Base-by-base conservation (phyloP, 2,797 vertebrate species). In the Yasuhikotakia modesta region DNA sequence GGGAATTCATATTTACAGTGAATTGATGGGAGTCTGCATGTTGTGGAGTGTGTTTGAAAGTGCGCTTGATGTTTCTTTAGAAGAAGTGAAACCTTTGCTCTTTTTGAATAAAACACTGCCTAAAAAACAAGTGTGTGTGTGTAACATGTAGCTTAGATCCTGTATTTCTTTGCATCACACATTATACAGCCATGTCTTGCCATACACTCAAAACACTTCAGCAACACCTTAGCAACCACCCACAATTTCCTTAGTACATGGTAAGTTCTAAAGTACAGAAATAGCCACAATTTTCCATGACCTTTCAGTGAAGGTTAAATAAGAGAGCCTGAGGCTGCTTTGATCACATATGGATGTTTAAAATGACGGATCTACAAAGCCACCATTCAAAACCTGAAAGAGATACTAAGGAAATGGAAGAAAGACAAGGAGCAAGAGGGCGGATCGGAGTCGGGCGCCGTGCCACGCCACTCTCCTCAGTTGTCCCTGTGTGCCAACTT, bases 391-490 rank as follows among this genome's bases (percentile, higher is more conserved):
- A 85, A 72, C 77, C 11, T 58, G 50, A 70, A 48, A 80, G 21
- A 76, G 58, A 78, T 45, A 48, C 30, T 1, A 1, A 16, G 45
- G 76, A 68, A 14, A 57, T 17, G 79, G 75, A 50, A 70, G 70
- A 80, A 68, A 77, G 57, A 64, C 71, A 66, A 70, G 76, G 73
- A 70, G 53, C 48, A 27, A 78, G 58, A 77, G 69, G 68, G 65
- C 50, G 35, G 73, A 66, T 78, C 67, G 50, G 58, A 64, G 52
- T 48, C 58, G 74, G 78, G 60, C 63, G 3, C 7, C 43, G 65
- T 61, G 74, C 82, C 79, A 79, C 67, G 60, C 80, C 84, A 84
- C 85, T 46, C 55, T 75, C 77, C 79, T 82, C 73, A 68, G 79
- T 71, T 76, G 19, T 84, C 35, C 70, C 75, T 66, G 75, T 39